Evolutionary conservation across 2,113 vertebrate species (phyloP).

Genomic region (Petaurus breviceps): DNA sequence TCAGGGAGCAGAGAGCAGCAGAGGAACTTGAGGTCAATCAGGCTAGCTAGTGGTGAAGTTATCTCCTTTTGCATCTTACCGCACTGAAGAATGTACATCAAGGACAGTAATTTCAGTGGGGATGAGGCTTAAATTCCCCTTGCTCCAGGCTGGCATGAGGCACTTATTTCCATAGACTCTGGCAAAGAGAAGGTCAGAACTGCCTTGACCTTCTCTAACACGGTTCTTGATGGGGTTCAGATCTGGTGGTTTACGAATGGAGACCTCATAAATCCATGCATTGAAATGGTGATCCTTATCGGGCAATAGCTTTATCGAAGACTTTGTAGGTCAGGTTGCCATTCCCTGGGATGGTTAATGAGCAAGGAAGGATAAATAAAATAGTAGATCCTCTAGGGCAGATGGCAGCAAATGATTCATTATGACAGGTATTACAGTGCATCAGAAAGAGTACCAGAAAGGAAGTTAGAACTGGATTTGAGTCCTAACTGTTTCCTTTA

Average conservation of each 20-base stretch:
- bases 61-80: neutral
- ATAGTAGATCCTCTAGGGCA: neutral
- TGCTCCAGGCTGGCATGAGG: neutral
- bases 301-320: neutral
- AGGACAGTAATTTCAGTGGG: neutral
- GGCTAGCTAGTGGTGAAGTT: slow-evolving; percentile 6
- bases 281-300: slow-evolving; percentile 37
- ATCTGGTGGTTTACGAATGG: neutral
- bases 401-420: slow-evolving; percentile 25
- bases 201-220: neutral
- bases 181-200: neutral
- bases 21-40: slow-evolving; percentile 10
- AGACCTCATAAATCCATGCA: neutral
- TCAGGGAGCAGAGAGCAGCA: slow-evolving; percentile 52
- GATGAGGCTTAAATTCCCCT: neutral
- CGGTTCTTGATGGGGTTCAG: neutral
- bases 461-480: neutral
- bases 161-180: neutral
- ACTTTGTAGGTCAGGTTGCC: slow-evolving; percentile 12
- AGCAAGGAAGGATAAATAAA: slow-evolving; percentile 31
- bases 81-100: neutral
- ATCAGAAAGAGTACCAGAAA: neutral
- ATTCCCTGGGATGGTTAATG: slow-evolving; percentile 41
- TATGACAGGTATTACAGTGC: neutral
- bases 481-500: neutral